Base-by-base conservation (phyloP, 2,113 vertebrate genomes). In the Formicarius rufipectus region DNA sequence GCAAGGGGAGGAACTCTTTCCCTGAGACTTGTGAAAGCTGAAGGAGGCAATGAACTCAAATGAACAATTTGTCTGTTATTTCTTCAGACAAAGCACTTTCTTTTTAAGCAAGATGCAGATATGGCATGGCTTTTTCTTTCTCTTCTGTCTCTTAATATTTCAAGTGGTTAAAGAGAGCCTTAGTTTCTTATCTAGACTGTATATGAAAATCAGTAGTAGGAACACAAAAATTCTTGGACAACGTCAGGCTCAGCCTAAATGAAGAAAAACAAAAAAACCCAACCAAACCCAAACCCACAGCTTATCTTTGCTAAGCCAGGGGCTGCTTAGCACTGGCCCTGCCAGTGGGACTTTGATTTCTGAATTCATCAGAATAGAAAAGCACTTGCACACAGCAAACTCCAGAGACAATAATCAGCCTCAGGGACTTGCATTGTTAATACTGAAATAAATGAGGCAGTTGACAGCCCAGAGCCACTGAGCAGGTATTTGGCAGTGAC, bases 91-190 rank as follows among this genome's bases (percentile, higher is more conserved):
- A 58, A 95, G 90, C 76, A 92, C 73, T 76, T 95, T 85, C 87
- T 94, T 91, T 94, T 91, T 77, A 97, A 88, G 81, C 25, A 91
- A 93, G 76, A 96, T 60, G 74, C 42, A 90, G 81, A 84, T 85
- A 92, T 39, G 28, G 86, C 62, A 92, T 21, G 50, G 79, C 77
- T 94, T 40, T 90, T 96, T 89, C 52, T 40, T 71, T 95, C 63
- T 73, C 33, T 95, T 93, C 89, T 30, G 14, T 78, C 69, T 45
- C 47, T 95, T 68, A 40, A 3, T 89, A 93, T 93, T 93, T 93
- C 85, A 97, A 96, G 91, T 68, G 2, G 92, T 83, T 74, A 85
- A 88, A 96, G 18, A 56, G 97, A 84, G 68, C 60, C 81, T 93
- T 90, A 17, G 5, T 94, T 96, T 96, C 50, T 88, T 80, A 90